These are phyloP conservation scores for Arenaria interpres DNA, from an alignment of 2,113 vertebrate species.

Conservation along the genomic window DNA sequence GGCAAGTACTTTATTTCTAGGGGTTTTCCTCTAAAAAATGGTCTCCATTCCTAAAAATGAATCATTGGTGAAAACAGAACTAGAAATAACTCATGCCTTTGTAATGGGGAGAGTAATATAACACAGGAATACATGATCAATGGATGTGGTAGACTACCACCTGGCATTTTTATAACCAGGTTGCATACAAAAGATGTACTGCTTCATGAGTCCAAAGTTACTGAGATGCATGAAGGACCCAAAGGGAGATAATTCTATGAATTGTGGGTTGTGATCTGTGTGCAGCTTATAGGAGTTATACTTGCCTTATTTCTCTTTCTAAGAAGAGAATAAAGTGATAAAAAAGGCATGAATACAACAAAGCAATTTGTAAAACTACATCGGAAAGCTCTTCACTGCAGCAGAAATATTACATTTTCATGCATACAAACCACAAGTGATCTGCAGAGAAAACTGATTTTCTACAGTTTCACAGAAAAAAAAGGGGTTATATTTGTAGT, in stretches of 20 bases:
- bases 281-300: not conserved
- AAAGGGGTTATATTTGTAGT: not conserved
- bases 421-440: constrained; percentile 4
- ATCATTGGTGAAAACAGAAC: not conserved
- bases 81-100: not conserved
- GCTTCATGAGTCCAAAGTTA: not conserved
- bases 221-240: not conserved
- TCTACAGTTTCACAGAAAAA: not conserved
- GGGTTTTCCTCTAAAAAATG: not conserved
- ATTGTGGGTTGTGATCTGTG: not conserved
- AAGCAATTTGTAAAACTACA: not conserved
- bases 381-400: not conserved
- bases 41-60: not conserved
- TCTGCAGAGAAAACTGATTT: constrained; percentile 31
- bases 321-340: not conserved
- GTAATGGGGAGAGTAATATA: not conserved
- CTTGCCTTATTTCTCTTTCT: not conserved
- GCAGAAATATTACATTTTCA: constrained; percentile 57
- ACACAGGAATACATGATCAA: not conserved
- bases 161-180: not conserved
- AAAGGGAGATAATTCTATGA: not conserved
- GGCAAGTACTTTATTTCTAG: not conserved
- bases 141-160: not conserved
- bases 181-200: not conserved
- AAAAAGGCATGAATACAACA: not conserved